A percentile compares a stretch with the other conserved stretches of the same genome.
phyloP scores from a whole-genome alignment of 2,888 invertebrate genomes.

The Pyrrhosoma nymphula region DNA sequence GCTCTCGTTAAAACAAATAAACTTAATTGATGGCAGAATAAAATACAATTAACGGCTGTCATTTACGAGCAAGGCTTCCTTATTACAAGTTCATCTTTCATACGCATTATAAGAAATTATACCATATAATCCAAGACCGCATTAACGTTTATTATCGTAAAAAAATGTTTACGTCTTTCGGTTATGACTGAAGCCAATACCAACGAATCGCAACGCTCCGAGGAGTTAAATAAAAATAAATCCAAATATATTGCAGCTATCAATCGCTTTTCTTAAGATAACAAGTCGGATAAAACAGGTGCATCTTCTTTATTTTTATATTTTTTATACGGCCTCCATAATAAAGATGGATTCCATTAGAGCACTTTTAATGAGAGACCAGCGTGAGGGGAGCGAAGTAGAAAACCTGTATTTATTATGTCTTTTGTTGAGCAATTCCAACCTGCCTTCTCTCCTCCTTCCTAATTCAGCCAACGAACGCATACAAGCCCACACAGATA shows the following conservation, averaged over 20 bases:
- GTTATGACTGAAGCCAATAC: background rate
- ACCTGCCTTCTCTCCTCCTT: background rate
- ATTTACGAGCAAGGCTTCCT: background rate
- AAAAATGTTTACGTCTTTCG: background rate
- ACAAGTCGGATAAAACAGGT: background rate
- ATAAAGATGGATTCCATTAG: background rate
- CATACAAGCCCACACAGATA: background rate
- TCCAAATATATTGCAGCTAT: background rate
- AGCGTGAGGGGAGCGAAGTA: background rate
- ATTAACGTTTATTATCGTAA: background rate
- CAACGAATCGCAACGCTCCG: background rate
- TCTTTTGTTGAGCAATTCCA: background rate
- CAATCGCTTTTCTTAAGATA: background rate
- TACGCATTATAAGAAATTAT: background rate
- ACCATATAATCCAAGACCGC: background rate
- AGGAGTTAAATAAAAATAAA: background rate
- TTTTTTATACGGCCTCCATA: background rate
- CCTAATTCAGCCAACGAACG: background rate
- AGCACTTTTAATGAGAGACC: background rate
- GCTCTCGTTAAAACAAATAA: too few species aligned
- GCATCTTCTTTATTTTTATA: background rate
- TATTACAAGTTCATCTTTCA: too few species aligned
- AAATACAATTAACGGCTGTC: background rate
- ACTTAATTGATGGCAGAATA: background rate
- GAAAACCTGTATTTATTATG: background rate